Conservation (phyloP, 1,140 invertebrate genomes). For the Protaetia brevitarsis region DNA sequence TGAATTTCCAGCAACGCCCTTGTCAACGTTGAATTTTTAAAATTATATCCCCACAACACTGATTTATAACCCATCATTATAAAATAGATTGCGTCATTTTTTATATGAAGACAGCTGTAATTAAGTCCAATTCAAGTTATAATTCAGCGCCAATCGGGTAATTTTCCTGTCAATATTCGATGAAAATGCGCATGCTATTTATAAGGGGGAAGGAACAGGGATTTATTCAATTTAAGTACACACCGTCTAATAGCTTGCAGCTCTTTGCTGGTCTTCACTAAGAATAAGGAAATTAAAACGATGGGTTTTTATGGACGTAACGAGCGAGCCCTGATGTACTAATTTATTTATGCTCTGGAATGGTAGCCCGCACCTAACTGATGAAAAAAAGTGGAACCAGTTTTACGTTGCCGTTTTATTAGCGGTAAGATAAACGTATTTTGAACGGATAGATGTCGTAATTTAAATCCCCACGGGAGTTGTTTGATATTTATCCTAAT, state of each 20-base stretch:
- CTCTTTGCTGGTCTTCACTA: slow-evolving; percentile 3
- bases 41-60: background rate
- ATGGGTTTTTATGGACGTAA: slow-evolving; percentile 11
- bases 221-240: slow-evolving; percentile 10
- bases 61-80: slow-evolving; percentile 23
- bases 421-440: slow-evolving; percentile 4
- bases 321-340: slow-evolving; percentile 6
- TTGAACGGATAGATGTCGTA: slow-evolving; percentile 17
- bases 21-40: background rate
- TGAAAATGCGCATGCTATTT: background rate
- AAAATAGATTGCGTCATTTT: slow-evolving; percentile 23
- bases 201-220: background rate
- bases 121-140: slow-evolving; percentile 21
- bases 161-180: slow-evolving; percentile 20
- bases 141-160: slow-evolving; percentile 19
- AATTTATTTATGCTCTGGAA: slow-evolving; percentile 19
- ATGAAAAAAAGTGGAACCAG: background rate
- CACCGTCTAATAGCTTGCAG: background rate
- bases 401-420: slow-evolving; percentile 1
- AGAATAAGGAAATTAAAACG: slow-evolving; percentile 3
- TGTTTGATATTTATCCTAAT: slow-evolving; percentile 9
- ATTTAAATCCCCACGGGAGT: slow-evolving; percentile 3
- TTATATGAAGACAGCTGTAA: slow-evolving; percentile 20
- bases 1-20: background rate
- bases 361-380: background rate